Percentiles rank a stretch among this genome's conserved stretches.
phyloP scores from a whole-genome alignment of 2,888 invertebrate species.

The Apeira syringaria region DNA sequence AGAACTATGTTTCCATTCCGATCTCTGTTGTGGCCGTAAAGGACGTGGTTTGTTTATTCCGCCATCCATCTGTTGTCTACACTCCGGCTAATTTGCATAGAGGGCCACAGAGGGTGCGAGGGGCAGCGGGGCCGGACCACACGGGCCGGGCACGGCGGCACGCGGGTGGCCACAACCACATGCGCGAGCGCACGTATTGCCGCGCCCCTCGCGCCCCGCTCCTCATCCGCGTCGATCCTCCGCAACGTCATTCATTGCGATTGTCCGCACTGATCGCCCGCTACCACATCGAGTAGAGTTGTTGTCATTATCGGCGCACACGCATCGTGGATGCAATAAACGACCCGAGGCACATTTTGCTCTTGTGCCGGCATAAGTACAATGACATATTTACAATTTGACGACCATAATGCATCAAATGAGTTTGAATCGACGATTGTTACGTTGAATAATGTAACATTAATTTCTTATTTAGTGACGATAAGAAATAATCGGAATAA shows the following conservation, averaged over 20 bases:
- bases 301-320: constrained; percentile 76
- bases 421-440: constrained; percentile 33
- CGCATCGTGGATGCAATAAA: constrained; percentile 72
- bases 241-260: constrained; percentile 81
- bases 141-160: constrained; percentile 79
- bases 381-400: constrained; percentile 56
- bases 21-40: constrained; percentile 55
- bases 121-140: constrained; percentile 72
- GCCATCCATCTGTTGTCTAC: constrained; percentile 83
- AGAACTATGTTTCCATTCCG: constrained; percentile 16
- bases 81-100: constrained; percentile 82
- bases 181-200: constrained; percentile 71
- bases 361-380: constrained; percentile 45
- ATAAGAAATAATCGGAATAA: constrained; percentile 31
- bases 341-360: constrained; percentile 48
- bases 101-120: constrained; percentile 54
- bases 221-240: constrained; percentile 42
- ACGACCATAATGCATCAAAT: constrained; percentile 32
- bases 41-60: constrained; percentile 81
- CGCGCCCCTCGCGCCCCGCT: constrained; percentile 36
- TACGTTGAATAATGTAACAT: constrained; percentile 45
- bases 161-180: constrained; percentile 83
- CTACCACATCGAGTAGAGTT: constrained; percentile 78
- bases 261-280: constrained; percentile 72
- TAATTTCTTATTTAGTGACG: constrained; percentile 30